Base-by-base conservation (phyloP, 2,888 invertebrate species). In the Neoascia interrupta region DNA sequence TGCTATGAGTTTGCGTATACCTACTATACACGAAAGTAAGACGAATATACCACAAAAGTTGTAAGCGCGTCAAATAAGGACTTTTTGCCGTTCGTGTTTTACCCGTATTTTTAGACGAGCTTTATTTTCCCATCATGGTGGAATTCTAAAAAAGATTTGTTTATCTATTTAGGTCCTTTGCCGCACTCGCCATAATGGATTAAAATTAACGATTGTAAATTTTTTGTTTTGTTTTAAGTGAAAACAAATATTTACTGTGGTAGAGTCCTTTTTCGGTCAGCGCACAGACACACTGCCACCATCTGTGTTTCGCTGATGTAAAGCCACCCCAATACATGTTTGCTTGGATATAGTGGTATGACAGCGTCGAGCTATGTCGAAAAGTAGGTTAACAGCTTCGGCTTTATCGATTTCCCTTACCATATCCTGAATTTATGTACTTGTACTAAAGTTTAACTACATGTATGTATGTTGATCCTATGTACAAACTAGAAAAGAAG, bases 371-470 rank as follows among this genome's bases (percentile, higher is more conserved):
- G 64, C 64, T 31, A 63, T 41, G 75, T 54, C 34, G 26, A 28
- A 75, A 76, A 76, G 76, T 76, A 76, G 76, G 76, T 76, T 76
- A 76, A 76, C 76, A 76, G 76, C 76, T 76, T 66, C 76, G 72
- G 76, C 76, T 72, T 76, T 76, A 76, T 76, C 76, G 76, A 76
- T 76, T 76, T 76, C 60, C 54, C 63, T 58, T 60, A 49, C 72
- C 70, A 76, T 70, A 63, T 70, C 63, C 63, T 75, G 47, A 28
- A 64, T 60, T 63, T 63, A 75, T 70, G 56, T 70, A n/a, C n/a
- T n/a, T n/a, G n/a, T n/a, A 63, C 21, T n/a, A 23, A 45, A 51
- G 18, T 61, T 31, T 63, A 75, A 47, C 28, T 68, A 36, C 26
- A 10, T 64, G 36, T 41, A 47, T 19, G 18, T 54, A 41, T 53